phyloP scores from a whole-genome alignment of 2,113 vertebrate genomes.

The Naja naja region DNA sequence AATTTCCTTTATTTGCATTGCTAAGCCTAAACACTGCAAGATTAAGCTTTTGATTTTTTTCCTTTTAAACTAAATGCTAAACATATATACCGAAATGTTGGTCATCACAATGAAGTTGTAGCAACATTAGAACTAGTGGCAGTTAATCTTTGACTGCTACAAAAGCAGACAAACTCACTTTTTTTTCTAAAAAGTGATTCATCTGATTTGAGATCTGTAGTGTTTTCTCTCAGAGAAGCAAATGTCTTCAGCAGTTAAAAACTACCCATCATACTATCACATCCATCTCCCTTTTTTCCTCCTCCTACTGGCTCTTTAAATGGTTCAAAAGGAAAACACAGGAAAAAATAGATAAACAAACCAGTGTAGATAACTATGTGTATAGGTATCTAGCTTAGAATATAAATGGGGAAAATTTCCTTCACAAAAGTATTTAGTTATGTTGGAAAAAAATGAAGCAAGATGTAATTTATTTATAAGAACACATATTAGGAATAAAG shows the following conservation, averaged over 20 bases:
- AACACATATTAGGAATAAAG: background rate
- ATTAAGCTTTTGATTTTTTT: constrained; percentile 28
- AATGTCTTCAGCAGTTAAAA: background rate
- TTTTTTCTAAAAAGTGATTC: background rate
- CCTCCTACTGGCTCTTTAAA: background rate
- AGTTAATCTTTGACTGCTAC: constrained; percentile 33
- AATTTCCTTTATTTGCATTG: constrained; percentile 24
- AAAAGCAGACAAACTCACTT: background rate
- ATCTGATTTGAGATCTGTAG: background rate
- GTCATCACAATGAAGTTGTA: constrained; percentile 1
- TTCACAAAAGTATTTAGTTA: background rate
- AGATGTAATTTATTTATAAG: background rate
- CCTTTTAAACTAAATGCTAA: constrained; percentile 30
- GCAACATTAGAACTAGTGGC: constrained; percentile 14
- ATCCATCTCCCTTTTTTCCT: background rate
- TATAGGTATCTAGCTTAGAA: background rate
- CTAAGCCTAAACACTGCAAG: constrained; percentile 16
- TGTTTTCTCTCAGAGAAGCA: background rate
- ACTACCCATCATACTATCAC: background rate
- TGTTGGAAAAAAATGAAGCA: background rate
- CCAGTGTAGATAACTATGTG: no score
- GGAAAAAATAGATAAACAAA: background rate
- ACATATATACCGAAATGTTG: constrained; percentile 29
- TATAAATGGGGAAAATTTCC: background rate
- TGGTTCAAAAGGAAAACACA: background rate